phyloP scores from a whole-genome alignment of 37 sponge, comb jelly and placozoan genomes.

The Theonella swinhoei region DNA sequence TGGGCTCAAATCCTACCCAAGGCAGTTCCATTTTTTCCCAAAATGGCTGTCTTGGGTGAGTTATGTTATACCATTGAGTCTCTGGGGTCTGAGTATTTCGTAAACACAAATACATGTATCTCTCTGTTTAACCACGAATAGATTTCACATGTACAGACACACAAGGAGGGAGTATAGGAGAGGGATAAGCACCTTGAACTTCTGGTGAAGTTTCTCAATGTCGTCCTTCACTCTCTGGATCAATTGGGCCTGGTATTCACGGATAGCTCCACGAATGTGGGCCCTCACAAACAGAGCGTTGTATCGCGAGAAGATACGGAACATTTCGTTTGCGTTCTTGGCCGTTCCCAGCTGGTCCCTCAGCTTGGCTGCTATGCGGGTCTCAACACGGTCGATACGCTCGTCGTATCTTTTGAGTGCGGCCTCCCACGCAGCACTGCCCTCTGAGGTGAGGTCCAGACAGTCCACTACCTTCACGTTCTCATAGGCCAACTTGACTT shows the following conservation, averaged over 20 bases:
- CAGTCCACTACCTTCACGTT: conserved; percentile 95
- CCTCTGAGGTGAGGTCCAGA: conserved; percentile 91
- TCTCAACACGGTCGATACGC: conserved; percentile 96
- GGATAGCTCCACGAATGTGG: conserved; percentile 96
- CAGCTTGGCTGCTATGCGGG: conserved; percentile 94
- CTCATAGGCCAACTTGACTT: conserved; percentile 95
- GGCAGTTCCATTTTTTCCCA: too few relatives aligned
- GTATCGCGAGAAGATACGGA: conserved; percentile 97
- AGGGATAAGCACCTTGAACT: conserved; percentile 94
- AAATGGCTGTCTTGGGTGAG: too few relatives aligned
- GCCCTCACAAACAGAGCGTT: conserved; percentile 98
- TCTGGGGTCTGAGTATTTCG: too few relatives aligned
- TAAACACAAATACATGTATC: too few relatives aligned
- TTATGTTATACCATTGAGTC: too few relatives aligned
- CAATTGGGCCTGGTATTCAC: conserved; percentile 98
- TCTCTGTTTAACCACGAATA: too few relatives aligned
- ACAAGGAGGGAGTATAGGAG: too few relatives aligned
- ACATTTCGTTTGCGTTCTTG: conserved; percentile 99
- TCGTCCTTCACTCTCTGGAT: conserved; percentile 99
- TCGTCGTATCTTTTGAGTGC: conserved; percentile 97
- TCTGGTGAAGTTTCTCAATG: conserved; percentile 95
- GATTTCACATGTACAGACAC: too few relatives aligned
- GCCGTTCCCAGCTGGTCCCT: conserved; percentile 99
- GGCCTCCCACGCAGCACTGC: conserved; percentile 92
- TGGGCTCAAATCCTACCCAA: too few relatives aligned